A percentile compares a stretch with the other conserved stretches of the same genome.
Evolutionary conservation across 2,888 invertebrate species (phyloP).

Genomic region (Vannuccia rotundouncinata): DNA sequence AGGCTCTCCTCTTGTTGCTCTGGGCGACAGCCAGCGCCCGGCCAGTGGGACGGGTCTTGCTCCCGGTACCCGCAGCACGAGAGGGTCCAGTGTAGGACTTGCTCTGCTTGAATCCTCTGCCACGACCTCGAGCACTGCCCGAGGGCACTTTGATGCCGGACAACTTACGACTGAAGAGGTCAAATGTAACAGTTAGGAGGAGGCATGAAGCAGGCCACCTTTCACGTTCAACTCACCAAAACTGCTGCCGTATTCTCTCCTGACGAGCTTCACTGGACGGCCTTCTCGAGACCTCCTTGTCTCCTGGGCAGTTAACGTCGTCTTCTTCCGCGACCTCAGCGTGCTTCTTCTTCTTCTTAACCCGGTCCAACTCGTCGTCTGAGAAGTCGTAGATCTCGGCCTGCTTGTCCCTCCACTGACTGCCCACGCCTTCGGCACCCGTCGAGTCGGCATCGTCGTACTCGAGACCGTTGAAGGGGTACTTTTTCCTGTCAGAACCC

Average conservation of each 20-base stretch:
- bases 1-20: neutral
- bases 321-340: too few relatives aligned
- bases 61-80: neutral
- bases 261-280: neutral
- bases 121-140: neutral
- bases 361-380: neutral
- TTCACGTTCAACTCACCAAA: too few relatives aligned
- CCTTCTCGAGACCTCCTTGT: neutral
- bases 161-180: neutral
- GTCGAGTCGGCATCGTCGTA: neutral
- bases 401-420: conserved; percentile 13
- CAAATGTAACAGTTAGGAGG: neutral
- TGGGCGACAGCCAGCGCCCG: neutral
- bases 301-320: neutral
- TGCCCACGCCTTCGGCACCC: neutral
- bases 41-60: neutral
- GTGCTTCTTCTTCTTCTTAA: neutral
- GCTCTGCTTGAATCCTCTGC: neutral
- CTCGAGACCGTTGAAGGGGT: too few relatives aligned
- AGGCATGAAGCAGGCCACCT: neutral
- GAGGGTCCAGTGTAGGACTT: neutral
- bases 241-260: neutral
- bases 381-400: neutral
- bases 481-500: too few relatives aligned
- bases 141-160: neutral